Evolutionary conservation across 92 coral and sea anemone genomes (phyloP), one percentile per base, ranked within the genome.

Genomic region (Paragorgia papillata): DNA sequence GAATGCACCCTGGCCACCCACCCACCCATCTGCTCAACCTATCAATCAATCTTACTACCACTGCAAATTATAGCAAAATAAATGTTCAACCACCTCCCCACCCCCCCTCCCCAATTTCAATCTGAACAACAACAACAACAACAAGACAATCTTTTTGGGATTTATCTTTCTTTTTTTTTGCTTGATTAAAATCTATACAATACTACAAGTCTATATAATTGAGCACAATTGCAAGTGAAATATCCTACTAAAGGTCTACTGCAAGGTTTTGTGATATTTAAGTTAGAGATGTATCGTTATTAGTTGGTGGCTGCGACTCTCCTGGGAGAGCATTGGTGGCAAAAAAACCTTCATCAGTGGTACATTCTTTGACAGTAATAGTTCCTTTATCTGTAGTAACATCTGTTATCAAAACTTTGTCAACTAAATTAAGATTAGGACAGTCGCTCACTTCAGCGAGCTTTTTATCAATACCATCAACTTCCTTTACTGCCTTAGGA

Each of bases 311-410:
- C 35, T 21, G 9, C n/a, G 57, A 31, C 22, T 32, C 39, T 9
- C 43, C 78, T 26, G 78, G 49, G 7, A 41, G 19, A 20, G 35
- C 63, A 69, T 48, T 51, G 30, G 84, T 84, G 14, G 86, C 94
- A 80, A 89, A 94, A 74, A 94, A 94, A 21, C 92, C 98, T 65
- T 92, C 98, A 74, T 90, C 92, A 0, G 98, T 96, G 0, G 97
- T 91, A 39, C 98, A 94, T 26, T 94, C 98, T 74, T 94, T 94
- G 2, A 94, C 89, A 5, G 98, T 94, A 0, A 94, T 85, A 2
- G 98, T 94, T 9, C 98, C 98, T 80, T 86, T 86, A 14, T 89
- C 97, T 0, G 98, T 94, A 0, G 98, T 94, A 12, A 94, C 98
- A 76, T 94, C 98, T 0, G 98, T 94, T 21, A 94, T 94, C 8